Percentiles rank a stretch among this genome's conserved stretches.
These are phyloP conservation scores for Parazoanthus darwini DNA, from an alignment of 92 coral and sea anemone species.

Conservation along the genomic window DNA sequence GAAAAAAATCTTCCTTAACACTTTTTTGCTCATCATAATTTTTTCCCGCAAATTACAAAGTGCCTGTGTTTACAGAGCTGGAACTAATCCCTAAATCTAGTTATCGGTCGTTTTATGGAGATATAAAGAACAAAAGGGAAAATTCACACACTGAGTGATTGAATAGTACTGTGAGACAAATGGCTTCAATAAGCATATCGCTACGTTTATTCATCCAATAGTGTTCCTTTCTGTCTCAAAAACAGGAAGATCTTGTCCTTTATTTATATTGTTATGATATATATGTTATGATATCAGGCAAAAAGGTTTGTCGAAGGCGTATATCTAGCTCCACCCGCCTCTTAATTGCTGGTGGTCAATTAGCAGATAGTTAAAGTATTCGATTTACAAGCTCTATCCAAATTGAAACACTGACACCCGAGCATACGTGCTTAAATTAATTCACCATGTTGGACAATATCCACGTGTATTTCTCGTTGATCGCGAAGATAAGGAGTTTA, in stretches of 20 bases:
- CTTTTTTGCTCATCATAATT: neutral
- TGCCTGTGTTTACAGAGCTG: constrained; percentile 30
- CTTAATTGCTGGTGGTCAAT: constrained; percentile 70
- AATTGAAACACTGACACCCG: constrained; percentile 28
- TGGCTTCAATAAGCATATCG: constrained; percentile 36
- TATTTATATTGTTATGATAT: constrained; percentile 24
- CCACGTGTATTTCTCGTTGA: constrained; percentile 46
- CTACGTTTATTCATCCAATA: constrained; percentile 22
- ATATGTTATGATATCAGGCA: constrained; percentile 11
- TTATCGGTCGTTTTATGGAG: constrained; percentile 41
- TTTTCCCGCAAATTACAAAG: constrained; percentile 25
- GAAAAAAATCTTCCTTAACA: neutral
- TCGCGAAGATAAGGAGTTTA: constrained; percentile 37
- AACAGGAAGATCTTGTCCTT: constrained; percentile 8
- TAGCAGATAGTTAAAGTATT: constrained; percentile 70
- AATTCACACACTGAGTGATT: constrained; percentile 27
- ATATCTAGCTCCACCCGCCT: constrained; percentile 39
- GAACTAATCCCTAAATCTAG: constrained; percentile 34
- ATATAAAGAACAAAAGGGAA: constrained; percentile 29
- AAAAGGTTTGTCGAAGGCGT: neutral
- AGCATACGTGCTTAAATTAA: constrained; percentile 35
- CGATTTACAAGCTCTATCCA: constrained; percentile 40
- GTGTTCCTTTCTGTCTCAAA: constrained; percentile 25
- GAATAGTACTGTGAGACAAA: constrained; percentile 36
- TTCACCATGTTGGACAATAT: constrained; percentile 23